Conservation (phyloP, 2,888 invertebrate species). For the Prenolepis imparis region DNA sequence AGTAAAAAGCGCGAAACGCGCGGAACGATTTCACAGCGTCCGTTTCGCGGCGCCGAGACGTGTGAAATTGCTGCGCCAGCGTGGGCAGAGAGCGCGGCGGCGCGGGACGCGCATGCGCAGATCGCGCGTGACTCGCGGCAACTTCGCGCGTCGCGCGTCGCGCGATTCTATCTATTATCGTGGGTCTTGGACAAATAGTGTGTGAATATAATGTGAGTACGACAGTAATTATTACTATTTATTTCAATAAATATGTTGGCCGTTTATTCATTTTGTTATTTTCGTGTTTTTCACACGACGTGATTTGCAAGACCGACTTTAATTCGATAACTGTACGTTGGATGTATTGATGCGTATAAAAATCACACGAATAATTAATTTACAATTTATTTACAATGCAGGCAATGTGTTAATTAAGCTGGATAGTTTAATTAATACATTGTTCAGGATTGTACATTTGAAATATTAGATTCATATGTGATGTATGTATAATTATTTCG, state of each 20-base stretch:
- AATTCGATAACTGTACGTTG: not conserved
- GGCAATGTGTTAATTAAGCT: not conserved
- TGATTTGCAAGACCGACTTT: not conserved
- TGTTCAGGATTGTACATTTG: not conserved
- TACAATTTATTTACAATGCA: too few relatives aligned
- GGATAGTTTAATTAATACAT: not conserved
- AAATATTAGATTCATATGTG: not conserved
- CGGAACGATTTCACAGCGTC: not conserved
- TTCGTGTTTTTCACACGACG: not conserved
- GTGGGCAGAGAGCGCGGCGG: not conserved
- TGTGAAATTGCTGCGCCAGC: not conserved
- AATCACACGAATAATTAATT: not conserved
- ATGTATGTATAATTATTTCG: not conserved
- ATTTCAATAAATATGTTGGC: not conserved
- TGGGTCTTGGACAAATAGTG: not conserved
- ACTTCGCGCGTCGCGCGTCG: not conserved
- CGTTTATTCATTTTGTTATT: not conserved
- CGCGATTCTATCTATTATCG: too few relatives aligned
- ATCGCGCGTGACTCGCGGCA: not conserved
- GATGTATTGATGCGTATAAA: not conserved
- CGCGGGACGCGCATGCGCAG: not conserved
- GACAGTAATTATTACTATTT: slow-evolving; percentile 6
- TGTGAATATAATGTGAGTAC: not conserved
- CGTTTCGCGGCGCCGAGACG: not conserved
- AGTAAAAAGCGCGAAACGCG: not conserved